These are phyloP conservation scores for Botia kubotai DNA, from an alignment of 2,797 vertebrate genomes.

Conservation along the genomic window DNA sequence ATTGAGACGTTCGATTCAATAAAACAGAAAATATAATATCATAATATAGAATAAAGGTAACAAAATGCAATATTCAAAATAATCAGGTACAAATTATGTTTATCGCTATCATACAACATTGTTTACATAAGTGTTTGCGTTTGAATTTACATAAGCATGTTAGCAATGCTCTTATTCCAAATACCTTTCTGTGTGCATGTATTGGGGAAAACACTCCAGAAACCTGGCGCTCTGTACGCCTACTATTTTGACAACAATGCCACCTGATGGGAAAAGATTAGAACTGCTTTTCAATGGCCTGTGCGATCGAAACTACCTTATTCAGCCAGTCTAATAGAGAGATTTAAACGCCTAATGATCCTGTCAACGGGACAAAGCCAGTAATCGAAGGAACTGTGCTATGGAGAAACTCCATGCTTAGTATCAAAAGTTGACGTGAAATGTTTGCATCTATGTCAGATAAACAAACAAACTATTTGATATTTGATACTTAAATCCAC, in stretches of 20 bases:
- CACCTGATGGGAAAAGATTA: constrained; percentile 33
- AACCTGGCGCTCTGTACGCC: neutral
- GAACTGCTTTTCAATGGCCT: neutral
- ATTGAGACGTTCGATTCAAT: neutral
- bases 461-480: neutral
- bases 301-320: neutral
- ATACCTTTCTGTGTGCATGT: neutral
- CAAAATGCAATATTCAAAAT: neutral
- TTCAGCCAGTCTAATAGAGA: neutral
- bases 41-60: neutral
- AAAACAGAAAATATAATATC: neutral
- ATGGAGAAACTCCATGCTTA: neutral
- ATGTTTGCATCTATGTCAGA: neutral
- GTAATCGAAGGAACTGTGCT: neutral
- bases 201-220: neutral
- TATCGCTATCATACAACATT: neutral
- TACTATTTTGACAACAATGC: constrained; percentile 2
- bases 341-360: neutral
- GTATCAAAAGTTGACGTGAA: neutral
- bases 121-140: neutral
- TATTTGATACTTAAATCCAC: too few relatives aligned
- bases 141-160: neutral
- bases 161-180: constrained; percentile 1
- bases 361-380: neutral
- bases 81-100: neutral